Conservation (phyloP, 2,113 vertebrate genomes). For the Albula goreensis region DNA sequence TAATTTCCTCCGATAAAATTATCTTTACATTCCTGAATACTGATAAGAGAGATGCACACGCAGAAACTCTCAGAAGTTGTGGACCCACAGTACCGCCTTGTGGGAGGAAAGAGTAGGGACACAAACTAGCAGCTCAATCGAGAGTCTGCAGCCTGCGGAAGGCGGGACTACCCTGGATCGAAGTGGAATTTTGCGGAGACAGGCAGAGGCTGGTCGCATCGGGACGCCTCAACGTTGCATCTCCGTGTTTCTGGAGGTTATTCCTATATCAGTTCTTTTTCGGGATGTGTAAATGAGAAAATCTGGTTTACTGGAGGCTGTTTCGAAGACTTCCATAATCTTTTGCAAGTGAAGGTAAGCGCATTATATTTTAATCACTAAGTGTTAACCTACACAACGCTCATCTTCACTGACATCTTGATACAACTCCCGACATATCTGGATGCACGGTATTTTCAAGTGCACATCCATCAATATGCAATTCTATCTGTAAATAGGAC, state of each 20-base stretch:
- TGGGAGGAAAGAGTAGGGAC: neutral
- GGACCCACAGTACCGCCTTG: constrained; percentile 19
- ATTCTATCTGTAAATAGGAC: no score
- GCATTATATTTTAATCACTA: neutral
- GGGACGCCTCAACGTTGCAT: neutral
- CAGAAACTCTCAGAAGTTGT: constrained; percentile 68
- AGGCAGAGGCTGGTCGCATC: neutral
- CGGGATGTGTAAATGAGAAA: constrained; percentile 11
- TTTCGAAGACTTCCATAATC: neutral
- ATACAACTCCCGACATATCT: no score
- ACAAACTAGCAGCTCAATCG: neutral
- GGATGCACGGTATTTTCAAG: no score
- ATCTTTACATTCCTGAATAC: constrained; percentile 9
- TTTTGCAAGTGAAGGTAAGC: constrained; percentile 10
- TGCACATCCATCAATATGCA: no score
- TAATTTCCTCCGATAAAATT: neutral
- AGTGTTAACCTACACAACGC: neutral
- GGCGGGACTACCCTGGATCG: constrained; percentile 1
- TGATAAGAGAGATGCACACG: constrained; percentile 67
- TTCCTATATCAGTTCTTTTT: neutral
- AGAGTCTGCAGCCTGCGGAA: neutral
- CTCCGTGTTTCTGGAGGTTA: constrained; percentile 5
- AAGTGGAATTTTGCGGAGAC: constrained; percentile 14
- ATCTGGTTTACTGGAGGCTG: constrained; percentile 1
- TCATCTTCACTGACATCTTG: neutral